A percentile compares a stretch with the other conserved stretches of the same genome.
Conservation (phyloP, 2,797 vertebrate species). For the Babyrousa celebensis region DNA sequence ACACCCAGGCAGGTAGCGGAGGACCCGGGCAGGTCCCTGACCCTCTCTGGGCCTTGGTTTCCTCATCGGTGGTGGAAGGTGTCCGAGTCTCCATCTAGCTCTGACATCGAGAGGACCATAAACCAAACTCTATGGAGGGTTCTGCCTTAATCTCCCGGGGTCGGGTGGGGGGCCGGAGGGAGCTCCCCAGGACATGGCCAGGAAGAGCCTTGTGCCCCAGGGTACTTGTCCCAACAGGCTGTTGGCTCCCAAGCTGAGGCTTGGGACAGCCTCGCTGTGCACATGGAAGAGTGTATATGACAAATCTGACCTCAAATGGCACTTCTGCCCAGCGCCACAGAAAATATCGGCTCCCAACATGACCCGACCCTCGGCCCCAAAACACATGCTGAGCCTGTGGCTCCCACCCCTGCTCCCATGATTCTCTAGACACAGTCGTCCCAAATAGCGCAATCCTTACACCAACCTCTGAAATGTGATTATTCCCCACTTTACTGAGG, state of each 20-base stretch:
- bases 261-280: background rate
- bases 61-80: background rate
- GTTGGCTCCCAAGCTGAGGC: background rate
- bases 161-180: too few species aligned
- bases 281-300: accelerated
- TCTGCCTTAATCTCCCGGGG: background rate
- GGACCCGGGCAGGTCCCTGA: background rate
- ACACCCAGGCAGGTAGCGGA: conserved; percentile 49
- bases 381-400: background rate
- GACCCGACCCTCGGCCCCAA: accelerated
- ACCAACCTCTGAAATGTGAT: background rate
- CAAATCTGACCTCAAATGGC: too few species aligned
- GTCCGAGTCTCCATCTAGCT: background rate
- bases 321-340: background rate
- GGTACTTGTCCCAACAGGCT: background rate
- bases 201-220: too few species aligned
- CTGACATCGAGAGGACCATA: background rate
- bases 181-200: background rate
- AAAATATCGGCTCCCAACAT: background rate
- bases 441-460: accelerated
- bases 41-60: background rate
- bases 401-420: accelerated
- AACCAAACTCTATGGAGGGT: background rate
- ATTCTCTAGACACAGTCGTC: background rate
- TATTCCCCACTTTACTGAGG: background rate